Conservation (phyloP, 2,113 vertebrate species). For the Melanocharis versteri region DNA sequence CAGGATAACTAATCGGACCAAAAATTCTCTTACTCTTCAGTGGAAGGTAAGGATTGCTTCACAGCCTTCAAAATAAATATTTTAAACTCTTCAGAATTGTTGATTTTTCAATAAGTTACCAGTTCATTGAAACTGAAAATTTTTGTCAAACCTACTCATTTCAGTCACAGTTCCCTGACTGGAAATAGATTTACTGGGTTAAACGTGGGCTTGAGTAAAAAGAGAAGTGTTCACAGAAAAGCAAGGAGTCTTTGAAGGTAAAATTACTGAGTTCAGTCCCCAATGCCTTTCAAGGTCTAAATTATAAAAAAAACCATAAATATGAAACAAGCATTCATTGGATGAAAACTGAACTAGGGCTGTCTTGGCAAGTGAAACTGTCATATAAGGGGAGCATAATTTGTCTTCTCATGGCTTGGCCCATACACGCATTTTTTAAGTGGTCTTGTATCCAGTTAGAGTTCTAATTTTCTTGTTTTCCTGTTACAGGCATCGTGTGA, state of each 20-base stretch:
- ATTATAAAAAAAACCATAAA: not conserved
- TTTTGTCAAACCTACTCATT: not conserved
- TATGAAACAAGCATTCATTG: not conserved
- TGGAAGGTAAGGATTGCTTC: slow-evolving; percentile 85
- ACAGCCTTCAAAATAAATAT: not conserved
- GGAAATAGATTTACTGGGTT: not conserved
- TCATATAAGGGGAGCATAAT: not conserved
- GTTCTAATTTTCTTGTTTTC: slow-evolving; percentile 45
- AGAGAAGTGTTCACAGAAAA: not conserved
- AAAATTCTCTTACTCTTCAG: slow-evolving; percentile 88
- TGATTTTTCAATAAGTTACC: not conserved
- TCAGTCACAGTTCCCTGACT: not conserved
- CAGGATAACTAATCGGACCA: slow-evolving; percentile 89
- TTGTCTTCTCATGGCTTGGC: not conserved
- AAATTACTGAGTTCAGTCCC: not conserved
- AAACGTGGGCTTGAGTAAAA: not conserved
- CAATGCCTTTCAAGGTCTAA: not conserved
- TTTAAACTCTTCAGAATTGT: not conserved
- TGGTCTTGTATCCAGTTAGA: not conserved
- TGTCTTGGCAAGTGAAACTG: not conserved
- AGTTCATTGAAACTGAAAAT: not conserved
- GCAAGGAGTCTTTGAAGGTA: not conserved
- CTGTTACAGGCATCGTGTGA: slow-evolving; percentile 87
- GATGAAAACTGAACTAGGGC: not conserved
- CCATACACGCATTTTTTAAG: not conserved